A percentile compares a stretch with the other conserved stretches of the same genome.
phyloP scores from a whole-genome alignment of 1,140 invertebrate genomes.

The Drosophila novamexicana region DNA sequence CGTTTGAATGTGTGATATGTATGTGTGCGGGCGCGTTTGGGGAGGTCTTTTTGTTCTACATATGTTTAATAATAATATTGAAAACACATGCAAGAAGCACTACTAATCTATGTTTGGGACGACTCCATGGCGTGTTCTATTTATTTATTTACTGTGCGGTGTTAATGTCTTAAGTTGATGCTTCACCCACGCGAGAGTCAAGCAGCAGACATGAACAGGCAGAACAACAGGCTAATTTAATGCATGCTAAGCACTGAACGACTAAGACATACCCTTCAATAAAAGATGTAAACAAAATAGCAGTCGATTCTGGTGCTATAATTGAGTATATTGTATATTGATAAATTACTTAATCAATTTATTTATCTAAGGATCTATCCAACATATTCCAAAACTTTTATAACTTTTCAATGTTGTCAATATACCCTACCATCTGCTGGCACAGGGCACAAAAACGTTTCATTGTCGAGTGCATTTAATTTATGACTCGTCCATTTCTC shows the following conservation, averaged over 20 bases:
- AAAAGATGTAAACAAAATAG: background rate
- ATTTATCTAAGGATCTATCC: too few relatives aligned
- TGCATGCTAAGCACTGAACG: background rate
- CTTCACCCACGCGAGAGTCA: conserved; percentile 60
- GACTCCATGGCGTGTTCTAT: conserved; percentile 47
- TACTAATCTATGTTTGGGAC: conserved; percentile 61
- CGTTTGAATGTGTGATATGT: conserved; percentile 18
- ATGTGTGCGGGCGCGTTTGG: background rate
- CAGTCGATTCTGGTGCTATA: too few relatives aligned
- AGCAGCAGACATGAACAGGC: conserved; percentile 44
- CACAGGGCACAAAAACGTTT: conserved; percentile 44
- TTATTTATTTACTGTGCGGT: conserved; percentile 66
- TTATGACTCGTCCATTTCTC: conserved; percentile 50
- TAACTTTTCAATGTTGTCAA: too few relatives aligned
- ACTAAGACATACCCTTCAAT: conserved; percentile 2
- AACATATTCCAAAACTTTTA: too few relatives aligned
- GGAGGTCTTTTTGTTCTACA: conserved; percentile 40
- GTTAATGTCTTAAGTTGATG: conserved; percentile 60
- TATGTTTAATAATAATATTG: conserved; percentile 49
- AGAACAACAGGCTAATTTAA: conserved; percentile 6
- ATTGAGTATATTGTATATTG: too few relatives aligned
- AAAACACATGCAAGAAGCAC: conserved; percentile 59
- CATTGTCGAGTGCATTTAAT: conserved; percentile 70
- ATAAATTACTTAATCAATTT: too few relatives aligned
- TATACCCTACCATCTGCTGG: background rate